A percentile compares a stretch with the other conserved stretches of the same genome.
These are phyloP conservation scores for Drosophila paramelanica DNA, from an alignment of 2,888 invertebrate genomes.

Conservation along the genomic window DNA sequence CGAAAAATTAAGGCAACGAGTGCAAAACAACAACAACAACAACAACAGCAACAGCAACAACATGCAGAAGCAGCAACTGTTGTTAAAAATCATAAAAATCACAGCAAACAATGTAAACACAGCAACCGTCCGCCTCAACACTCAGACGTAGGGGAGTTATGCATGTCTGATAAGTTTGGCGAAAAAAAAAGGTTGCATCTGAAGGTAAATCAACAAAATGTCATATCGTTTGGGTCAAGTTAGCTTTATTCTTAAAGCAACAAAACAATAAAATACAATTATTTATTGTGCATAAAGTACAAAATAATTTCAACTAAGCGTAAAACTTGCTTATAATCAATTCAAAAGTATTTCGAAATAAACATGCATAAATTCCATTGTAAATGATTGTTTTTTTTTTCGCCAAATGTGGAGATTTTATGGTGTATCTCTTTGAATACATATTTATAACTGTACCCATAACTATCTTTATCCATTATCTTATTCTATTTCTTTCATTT, in stretches of 20 bases:
- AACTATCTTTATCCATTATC: too few species aligned
- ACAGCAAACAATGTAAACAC: slow-evolving; percentile 64
- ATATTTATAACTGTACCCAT: background rate
- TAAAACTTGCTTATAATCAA: too few species aligned
- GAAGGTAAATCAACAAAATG: background rate
- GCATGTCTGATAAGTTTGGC: slow-evolving; percentile 74
- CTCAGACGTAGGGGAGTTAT: slow-evolving; percentile 46
- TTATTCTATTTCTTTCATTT: too few species aligned
- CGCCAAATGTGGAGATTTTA: too few species aligned
- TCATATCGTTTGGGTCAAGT: background rate
- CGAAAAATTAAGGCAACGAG: slow-evolving; percentile 56
- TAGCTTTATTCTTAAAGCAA: too few species aligned
- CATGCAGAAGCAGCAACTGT: slow-evolving; percentile 28
- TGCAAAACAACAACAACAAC: slow-evolving; percentile 41
- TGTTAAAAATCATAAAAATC: slow-evolving; percentile 66
- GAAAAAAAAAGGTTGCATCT: background rate
- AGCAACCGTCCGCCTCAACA: slow-evolving; percentile 4
- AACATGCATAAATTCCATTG: too few species aligned
- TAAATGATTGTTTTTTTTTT: too few species aligned
- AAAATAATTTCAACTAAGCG: too few species aligned
- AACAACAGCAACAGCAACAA: slow-evolving; percentile 23
- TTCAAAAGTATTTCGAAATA: too few species aligned
- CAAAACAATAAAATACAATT: too few species aligned
- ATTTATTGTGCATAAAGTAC: too few species aligned
- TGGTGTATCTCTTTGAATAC: too few species aligned